Base-by-base conservation (phyloP, 1,140 invertebrate genomes). In the Neodiprion virginianus region DNA sequence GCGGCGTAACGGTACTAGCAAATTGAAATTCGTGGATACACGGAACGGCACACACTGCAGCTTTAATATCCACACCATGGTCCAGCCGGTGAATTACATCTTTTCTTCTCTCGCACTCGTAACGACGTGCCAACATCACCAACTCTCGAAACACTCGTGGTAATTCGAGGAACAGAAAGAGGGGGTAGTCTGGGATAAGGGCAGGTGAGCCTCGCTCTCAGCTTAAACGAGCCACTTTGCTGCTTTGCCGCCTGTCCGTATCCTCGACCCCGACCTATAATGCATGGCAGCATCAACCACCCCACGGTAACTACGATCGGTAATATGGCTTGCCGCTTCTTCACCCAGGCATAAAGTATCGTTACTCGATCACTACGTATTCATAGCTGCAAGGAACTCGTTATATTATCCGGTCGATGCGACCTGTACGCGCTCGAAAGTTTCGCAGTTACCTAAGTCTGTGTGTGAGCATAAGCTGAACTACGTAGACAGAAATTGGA, bases 281-380 rank as follows among this genome's bases (percentile, higher is more conserved):
- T 61, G 8, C 53, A 5, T 8, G 11, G 53, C 53, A 61, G 53
- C n/a, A 61, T 61, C 53, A 61, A 61, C 53, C 53, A 61, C 53
- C 8, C n/a, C 8, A 17, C 8, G 53, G 11, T 61, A 61, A 12
- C 11, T 12, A 61, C 53, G 11, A 8, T 61, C 11, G 53, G 28
- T 40, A 40, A 61, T 61, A 61, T 17, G 53, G 53, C 8, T 61
- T 61, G n/a, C 53, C 53, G 3, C n/a, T 0, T 8, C 53, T 61
- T 61, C n/a, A 61, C n/a, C 53, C 5, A 17, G 53, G n/a, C 53
- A 61, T 61, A 61, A 61, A 61, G 53, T 61, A 61, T 61, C 53
- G 53, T 61, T 61, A 61, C 53, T 61, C 53, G 53, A 61, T 40
- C 28, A 40, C 28, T 61, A 61, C n/a, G 53, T 61, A 61, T 61